phyloP scores from a whole-genome alignment of 2,888 invertebrate genomes.

The Habrosyne pyritoides region DNA sequence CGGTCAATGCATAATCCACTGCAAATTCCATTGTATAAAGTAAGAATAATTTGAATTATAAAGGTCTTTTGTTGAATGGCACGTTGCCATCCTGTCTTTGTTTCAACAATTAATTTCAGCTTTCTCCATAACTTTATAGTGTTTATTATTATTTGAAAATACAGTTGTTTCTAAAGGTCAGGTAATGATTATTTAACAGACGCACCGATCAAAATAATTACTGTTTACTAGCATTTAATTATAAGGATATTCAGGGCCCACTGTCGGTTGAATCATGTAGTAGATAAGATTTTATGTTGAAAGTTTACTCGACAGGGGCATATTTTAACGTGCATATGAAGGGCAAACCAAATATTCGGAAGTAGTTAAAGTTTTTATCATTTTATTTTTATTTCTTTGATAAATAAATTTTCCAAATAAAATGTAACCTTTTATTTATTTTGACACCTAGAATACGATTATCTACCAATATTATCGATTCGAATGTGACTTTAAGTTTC shows the following conservation, averaged over 20 bases:
- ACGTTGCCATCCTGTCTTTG: neutral
- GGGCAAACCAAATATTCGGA: no score
- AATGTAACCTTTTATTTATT: no score
- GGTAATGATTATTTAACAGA: conserved; percentile 1
- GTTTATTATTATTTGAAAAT: neutral
- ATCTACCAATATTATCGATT: no score
- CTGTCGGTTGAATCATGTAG: neutral
- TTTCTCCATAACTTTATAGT: neutral
- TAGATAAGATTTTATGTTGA: neutral
- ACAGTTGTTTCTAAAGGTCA: neutral
- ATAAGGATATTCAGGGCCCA: neutral
- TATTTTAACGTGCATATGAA: no score
- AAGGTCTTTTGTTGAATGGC: neutral
- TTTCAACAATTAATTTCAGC: neutral
- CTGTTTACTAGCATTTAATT: neutral
- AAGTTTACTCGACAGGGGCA: neutral
- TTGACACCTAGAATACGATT: no score
- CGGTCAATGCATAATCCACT: no score
- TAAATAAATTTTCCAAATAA: no score
- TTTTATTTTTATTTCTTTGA: no score
- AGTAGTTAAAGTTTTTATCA: no score
- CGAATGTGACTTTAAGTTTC: no score
- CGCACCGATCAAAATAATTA: conserved; percentile 3
- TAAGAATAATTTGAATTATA: neutral
- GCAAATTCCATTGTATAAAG: no score